Evolutionary conservation across 2,113 vertebrate genomes (phyloP).

Genomic region (Calidris pygmaea): DNA sequence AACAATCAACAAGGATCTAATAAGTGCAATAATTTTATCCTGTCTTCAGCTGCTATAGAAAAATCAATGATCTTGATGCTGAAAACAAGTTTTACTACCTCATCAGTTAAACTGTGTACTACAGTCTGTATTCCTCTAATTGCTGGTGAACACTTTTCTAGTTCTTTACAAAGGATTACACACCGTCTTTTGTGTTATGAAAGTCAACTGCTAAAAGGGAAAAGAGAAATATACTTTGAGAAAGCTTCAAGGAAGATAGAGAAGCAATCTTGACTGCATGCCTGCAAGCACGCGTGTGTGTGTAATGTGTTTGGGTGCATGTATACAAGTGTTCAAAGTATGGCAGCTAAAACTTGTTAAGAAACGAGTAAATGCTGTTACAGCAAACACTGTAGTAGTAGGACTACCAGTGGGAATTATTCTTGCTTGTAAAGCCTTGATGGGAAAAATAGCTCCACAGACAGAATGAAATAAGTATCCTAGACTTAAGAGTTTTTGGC

Average conservation of each 20-base stretch:
- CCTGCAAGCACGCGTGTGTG: neutral
- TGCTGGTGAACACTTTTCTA: slow-evolving; percentile 34
- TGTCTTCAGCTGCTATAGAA: slow-evolving; percentile 25
- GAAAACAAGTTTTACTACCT: slow-evolving; percentile 38
- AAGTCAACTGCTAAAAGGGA: slow-evolving; percentile 17
- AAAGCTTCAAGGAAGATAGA: slow-evolving; percentile 33
- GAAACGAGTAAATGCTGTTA: neutral
- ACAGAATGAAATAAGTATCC: slow-evolving; percentile 55
- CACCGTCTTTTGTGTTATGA: neutral
- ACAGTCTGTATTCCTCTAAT: slow-evolving; percentile 41
- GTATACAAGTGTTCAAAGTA: neutral
- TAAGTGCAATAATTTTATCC: slow-evolving; percentile 46
- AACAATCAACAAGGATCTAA: slow-evolving; percentile 25
- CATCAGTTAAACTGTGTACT: slow-evolving; percentile 13
- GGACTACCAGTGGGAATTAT: slow-evolving; percentile 42
- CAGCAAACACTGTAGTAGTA: neutral
- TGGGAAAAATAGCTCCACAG: slow-evolving; percentile 53
- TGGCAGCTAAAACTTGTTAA: slow-evolving; percentile 14
- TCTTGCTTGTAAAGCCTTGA: slow-evolving; percentile 41
- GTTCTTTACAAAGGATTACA: slow-evolving; percentile 15
- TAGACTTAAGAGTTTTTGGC: slow-evolving; percentile 69
- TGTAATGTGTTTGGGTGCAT: neutral
- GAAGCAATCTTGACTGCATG: neutral
- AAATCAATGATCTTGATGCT: slow-evolving; percentile 28
- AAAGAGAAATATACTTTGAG: neutral